Base-by-base conservation (phyloP, 2,797 vertebrate species). In the Dipus sagitta region DNA sequence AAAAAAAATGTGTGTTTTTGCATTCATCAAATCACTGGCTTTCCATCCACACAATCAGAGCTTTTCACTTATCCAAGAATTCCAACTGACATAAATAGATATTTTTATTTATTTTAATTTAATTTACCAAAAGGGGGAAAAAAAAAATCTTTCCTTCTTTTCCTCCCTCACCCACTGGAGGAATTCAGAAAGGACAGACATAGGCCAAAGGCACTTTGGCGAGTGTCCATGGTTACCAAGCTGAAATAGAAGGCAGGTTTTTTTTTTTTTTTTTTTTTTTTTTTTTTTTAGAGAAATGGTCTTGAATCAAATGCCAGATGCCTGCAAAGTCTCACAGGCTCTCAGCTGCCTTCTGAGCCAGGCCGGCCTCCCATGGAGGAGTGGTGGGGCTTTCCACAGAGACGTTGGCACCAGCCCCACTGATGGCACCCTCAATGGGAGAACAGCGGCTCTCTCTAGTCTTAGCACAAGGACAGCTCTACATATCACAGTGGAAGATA, bases 11-110 rank as follows among this genome's bases (percentile, higher is more conserved):
- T 62, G 24, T 87, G 13, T 54, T 96, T 97, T 97, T 58, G 77
- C 81, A 82, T 97, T 97, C 96, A 94, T 97, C 95, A 95, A 95
- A 95, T 92, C 90, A 94, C 90, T 97, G 95, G 91, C 91, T 98
- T 97, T 97, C 92, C 30, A 34, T 7, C 88, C 54, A 64, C 86
- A 96, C 92, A 97, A 95, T 96, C 92, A 97, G 92, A 95, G 92
- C 67, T 96, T 95, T 97, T 93, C 97, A 83, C 71, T 97, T 96
- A 87, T 94, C 38, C 93, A 92, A 96, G 83, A 85, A 95, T 96
- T 96, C 95, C 68, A 94, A 91, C 84, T 32, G 89, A 84, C 71
- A 88, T 86, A 91, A 90, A 28, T 90, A 96, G 68, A 86, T 94
- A 75, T 78, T 78, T 91, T 96, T 90, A 10, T 47, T 93, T 97